Evolutionary conservation across 2,797 vertebrate genomes (phyloP), one percentile per base, ranked within the genome.

Genomic region (Natrix natrix): DNA sequence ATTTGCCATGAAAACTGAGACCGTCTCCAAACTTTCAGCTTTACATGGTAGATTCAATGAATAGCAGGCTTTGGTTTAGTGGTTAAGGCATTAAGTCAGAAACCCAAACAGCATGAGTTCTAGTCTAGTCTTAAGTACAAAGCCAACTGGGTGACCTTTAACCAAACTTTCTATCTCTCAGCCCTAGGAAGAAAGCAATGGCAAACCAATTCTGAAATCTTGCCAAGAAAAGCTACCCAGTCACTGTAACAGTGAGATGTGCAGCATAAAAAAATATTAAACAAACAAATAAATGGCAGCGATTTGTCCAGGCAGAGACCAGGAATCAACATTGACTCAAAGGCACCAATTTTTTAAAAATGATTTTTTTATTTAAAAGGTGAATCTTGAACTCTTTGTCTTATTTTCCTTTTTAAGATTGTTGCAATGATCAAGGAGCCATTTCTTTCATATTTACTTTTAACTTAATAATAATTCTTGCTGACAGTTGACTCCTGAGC

Each of bases 31-130:
- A 94, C 93, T 92, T 0, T 0, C 89, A 74, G 94, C 92, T 92
- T 37, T 93, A 92, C 89, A 94, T 95, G 95, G 94, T 95, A 93
- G 95, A 96, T 95, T 96, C 94, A 95, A 95, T 95, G 96, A 96
- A 86, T 90, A 91, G 90, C 94, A 91, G 74, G 74, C 4, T 48
- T 48, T 83, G 74, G 74, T 24, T 12, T 83, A 48, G 43, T 48
- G 37, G 43, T 83, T 83, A 24, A 83, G 74, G 43, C 4, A 48
- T 24, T 20, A 83, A 24, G 20, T 12, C 10, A 24, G 37, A 83
- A 83, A 83, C 10, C 4, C 20, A 24, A 43, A 83, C 8, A 83
- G 37, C 20, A 5, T 83, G 20, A 48, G 20, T 83, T 83, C 74
- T 24, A 83, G 43, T 83, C 74, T 10, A 2, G 4, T 4, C 20